phyloP scores from a whole-genome alignment of 2,888 invertebrate genomes.

The Entomobrya multifasciata region DNA sequence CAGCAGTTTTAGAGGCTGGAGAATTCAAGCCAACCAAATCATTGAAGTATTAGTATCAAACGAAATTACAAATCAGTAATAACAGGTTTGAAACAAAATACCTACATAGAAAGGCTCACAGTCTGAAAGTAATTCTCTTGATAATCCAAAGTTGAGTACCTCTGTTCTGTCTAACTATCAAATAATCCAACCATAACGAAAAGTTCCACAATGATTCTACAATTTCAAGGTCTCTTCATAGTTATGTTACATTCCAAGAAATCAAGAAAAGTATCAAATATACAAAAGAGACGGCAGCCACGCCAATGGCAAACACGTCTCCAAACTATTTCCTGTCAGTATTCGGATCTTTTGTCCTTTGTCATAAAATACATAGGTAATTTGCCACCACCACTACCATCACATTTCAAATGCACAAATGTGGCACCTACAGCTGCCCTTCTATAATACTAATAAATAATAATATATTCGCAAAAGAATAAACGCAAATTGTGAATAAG shows the following conservation, averaged over 20 bases:
- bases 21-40: slow-evolving; percentile 32
- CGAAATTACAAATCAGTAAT: background rate
- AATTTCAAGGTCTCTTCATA: slow-evolving; percentile 47
- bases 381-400: background rate
- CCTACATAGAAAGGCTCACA: slow-evolving; percentile 11
- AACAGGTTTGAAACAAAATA: slow-evolving; percentile 41
- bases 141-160: slow-evolving; percentile 21
- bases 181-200: slow-evolving; percentile 43
- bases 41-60: slow-evolving; percentile 25
- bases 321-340: too few relatives aligned
- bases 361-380: background rate
- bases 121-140: background rate
- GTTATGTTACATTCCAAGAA: background rate
- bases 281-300: background rate
- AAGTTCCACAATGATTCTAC: slow-evolving; percentile 1
- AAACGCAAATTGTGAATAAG: background rate
- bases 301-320: too few relatives aligned
- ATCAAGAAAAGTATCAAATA: background rate
- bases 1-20: too few relatives aligned
- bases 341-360: too few relatives aligned
- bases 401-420: slow-evolving; percentile 7
- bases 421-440: background rate
- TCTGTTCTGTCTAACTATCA: slow-evolving; percentile 56
- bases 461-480: too few relatives aligned
- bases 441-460: background rate